Conservation (phyloP, 1,140 invertebrate genomes). For the Pachypeltis micranthus region DNA sequence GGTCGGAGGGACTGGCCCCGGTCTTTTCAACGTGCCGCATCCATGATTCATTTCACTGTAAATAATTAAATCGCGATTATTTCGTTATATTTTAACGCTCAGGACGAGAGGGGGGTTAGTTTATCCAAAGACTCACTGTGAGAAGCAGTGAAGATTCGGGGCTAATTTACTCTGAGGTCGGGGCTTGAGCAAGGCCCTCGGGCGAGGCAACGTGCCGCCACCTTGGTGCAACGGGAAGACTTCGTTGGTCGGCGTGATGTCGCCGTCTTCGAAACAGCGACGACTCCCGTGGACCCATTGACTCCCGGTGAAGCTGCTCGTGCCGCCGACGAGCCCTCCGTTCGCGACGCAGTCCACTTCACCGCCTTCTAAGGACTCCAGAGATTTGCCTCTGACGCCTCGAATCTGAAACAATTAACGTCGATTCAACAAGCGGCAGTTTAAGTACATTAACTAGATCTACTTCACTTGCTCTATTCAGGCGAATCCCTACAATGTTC, state of each 20-base stretch:
- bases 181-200: slow-evolving; percentile 63
- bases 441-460: too few relatives aligned
- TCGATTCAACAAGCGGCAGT: too few relatives aligned
- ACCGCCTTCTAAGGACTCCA: slow-evolving; percentile 65
- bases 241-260: slow-evolving; percentile 79
- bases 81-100: too few relatives aligned
- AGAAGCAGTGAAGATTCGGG: slow-evolving; percentile 4
- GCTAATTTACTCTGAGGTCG: slow-evolving; percentile 40
- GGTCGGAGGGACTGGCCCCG: slow-evolving; percentile 75
- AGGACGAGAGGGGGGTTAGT: too few relatives aligned
- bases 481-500: too few relatives aligned
- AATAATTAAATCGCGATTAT: slow-evolving; percentile 1
- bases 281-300: slow-evolving; percentile 44
- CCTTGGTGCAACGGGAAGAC: slow-evolving; percentile 47
- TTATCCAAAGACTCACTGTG: slow-evolving; percentile 6
- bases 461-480: too few relatives aligned
- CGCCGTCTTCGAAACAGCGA: slow-evolving; percentile 71
- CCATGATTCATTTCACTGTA: slow-evolving; percentile 23
- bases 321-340: slow-evolving; percentile 21
- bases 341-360: slow-evolving; percentile 36
- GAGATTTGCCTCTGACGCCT: slow-evolving; percentile 55
- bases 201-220: slow-evolving; percentile 73
- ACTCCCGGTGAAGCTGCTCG: slow-evolving; percentile 27
- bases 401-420: slow-evolving; percentile 42
- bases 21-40: slow-evolving; percentile 26